Percentiles rank a stretch among this genome's conserved stretches.
Evolutionary conservation across 2,113 vertebrate species (phyloP).

Genomic region (Axis porcinus): DNA sequence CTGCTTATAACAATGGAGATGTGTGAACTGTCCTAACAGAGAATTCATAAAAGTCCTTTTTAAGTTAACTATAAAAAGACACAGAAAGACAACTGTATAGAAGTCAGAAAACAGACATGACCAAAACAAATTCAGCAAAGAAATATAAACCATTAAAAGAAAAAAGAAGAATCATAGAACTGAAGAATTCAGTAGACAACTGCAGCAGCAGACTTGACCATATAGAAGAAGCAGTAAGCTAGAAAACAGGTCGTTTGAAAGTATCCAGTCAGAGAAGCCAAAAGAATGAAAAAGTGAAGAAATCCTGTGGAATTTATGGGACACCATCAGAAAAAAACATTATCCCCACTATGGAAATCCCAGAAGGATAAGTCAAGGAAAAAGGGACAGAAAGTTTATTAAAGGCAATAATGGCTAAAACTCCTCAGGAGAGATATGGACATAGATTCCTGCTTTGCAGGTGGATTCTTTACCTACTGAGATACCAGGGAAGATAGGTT

Average conservation of each 20-base stretch:
- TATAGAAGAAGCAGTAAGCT: neutral
- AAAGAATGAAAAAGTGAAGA: neutral
- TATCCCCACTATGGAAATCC: neutral
- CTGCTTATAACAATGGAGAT: neutral
- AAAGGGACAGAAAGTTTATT: neutral
- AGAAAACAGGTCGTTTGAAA: neutral
- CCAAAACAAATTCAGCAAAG: neutral
- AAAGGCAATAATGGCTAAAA: neutral
- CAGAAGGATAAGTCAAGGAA: neutral
- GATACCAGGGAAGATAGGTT: too few species aligned
- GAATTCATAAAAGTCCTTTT: neutral
- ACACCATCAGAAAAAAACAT: neutral
- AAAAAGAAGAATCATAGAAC: neutral
- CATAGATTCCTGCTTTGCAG: neutral
- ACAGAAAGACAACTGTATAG: neutral
- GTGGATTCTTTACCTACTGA: too few species aligned
- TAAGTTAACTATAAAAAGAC: neutral
- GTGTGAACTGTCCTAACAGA: neutral
- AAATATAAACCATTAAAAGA: neutral
- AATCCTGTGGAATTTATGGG: neutral
- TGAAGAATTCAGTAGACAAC: neutral
- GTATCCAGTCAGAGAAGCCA: neutral
- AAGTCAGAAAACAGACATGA: neutral
- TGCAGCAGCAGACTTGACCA: neutral
- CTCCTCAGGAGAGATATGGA: neutral